Percentiles rank a stretch among this genome's conserved stretches.
phyloP scores from a whole-genome alignment of 2,888 invertebrate genomes.

The Lumbricus terrestris region DNA sequence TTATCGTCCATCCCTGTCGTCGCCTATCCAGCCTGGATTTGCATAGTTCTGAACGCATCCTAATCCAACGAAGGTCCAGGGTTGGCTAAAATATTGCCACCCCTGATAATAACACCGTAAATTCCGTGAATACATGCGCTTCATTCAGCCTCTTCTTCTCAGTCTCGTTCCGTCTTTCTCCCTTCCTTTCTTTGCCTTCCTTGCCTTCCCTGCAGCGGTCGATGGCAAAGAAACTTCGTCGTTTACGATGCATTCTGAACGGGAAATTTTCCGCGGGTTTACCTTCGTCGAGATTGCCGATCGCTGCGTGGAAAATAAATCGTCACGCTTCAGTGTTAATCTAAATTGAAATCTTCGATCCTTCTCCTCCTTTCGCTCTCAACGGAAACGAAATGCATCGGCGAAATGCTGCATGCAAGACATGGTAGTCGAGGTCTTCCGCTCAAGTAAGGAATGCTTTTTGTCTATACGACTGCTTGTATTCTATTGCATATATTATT shows the following conservation, averaged over 20 bases:
- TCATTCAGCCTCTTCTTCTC: not conserved
- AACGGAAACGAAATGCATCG: not conserved
- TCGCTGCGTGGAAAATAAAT: not conserved
- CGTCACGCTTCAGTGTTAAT: not conserved
- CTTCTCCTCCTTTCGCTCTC: not conserved
- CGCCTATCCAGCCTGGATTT: not conserved
- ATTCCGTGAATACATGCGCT: not conserved
- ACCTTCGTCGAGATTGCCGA: not conserved
- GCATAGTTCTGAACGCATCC: not conserved
- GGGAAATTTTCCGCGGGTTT: not conserved
- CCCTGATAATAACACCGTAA: not conserved
- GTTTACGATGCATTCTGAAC: not conserved
- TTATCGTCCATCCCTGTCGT: not conserved
- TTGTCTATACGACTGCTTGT: not conserved
- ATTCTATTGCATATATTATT: not conserved
- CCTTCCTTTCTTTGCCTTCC: not conserved
- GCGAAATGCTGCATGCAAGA: too few relatives aligned
- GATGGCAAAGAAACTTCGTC: not conserved
- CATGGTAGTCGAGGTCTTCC: not conserved
- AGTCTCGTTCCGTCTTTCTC: not conserved
- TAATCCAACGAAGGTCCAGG: not conserved
- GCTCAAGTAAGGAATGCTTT: not conserved
- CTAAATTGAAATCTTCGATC: slow-evolving; percentile 3
- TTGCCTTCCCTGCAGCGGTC: not conserved
- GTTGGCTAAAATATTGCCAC: slow-evolving; percentile 3